phyloP scores from a whole-genome alignment of 2,888 invertebrate genomes.

The Andrena fulva region DNA sequence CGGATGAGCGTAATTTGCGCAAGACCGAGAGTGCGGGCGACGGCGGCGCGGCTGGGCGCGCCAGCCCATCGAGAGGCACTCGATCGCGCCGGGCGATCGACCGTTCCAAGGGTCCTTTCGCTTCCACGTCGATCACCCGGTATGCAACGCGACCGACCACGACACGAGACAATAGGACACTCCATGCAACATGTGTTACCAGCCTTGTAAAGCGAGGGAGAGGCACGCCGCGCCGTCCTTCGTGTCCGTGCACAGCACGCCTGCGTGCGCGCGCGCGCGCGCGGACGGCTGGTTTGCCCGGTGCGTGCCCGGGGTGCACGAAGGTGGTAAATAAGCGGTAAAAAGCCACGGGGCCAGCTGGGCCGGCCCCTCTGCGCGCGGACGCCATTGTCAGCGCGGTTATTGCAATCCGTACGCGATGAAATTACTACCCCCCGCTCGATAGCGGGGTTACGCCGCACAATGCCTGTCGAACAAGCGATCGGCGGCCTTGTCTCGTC shows the following conservation, averaged over 20 bases:
- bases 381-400: conserved; percentile 54
- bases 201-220: conserved; percentile 41
- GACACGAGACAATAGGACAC: conserved; percentile 62
- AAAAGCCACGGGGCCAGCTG: conserved; percentile 60
- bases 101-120: conserved; percentile 23
- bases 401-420: conserved; percentile 40
- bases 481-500: conserved; percentile 21
- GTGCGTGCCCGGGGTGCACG: conserved; percentile 35
- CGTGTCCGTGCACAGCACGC: neutral
- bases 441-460: neutral
- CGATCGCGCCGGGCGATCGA: conserved; percentile 18
- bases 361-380: conserved; percentile 15
- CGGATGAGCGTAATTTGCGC: conserved; percentile 31
- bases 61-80: conserved; percentile 2
- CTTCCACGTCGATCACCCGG: conserved; percentile 46
- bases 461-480: conserved; percentile 17
- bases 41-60: conserved; percentile 17
- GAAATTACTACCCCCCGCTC: conserved; percentile 38
- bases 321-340: conserved; percentile 54
- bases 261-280: neutral
- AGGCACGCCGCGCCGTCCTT: neutral
- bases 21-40: neutral
- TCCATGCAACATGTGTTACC: conserved; percentile 69
- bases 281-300: neutral
- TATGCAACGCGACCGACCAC: conserved; percentile 31